These are phyloP conservation scores for Dendropsophus ebraccatus DNA, from an alignment of 2,113 vertebrate genomes.

Conservation along the genomic window DNA sequence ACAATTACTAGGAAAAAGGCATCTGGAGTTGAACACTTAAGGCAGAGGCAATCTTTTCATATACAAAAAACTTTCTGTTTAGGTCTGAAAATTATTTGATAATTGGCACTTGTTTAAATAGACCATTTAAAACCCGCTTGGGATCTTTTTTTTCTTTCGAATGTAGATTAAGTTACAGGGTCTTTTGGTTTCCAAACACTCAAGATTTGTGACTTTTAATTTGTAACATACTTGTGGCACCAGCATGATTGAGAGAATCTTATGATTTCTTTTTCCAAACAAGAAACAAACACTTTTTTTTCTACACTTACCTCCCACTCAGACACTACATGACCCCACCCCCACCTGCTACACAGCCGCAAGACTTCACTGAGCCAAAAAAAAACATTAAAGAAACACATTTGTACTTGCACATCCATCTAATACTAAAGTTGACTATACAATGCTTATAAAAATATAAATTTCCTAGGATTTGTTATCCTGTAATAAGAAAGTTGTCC, in stretches of 20 bases:
- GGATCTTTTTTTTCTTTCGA: constrained; percentile 62
- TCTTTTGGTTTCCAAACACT: constrained; percentile 65
- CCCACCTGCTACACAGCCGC: constrained; percentile 4
- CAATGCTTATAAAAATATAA: too few species aligned
- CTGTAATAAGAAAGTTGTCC: too few species aligned
- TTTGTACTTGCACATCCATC: too few species aligned
- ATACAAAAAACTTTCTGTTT: constrained; percentile 84
- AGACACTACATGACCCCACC: neutral
- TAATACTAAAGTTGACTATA: too few species aligned
- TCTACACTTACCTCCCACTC: constrained; percentile 58
- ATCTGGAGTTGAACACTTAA: constrained; percentile 86
- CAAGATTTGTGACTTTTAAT: constrained; percentile 73
- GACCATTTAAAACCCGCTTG: constrained; percentile 75
- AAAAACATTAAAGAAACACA: neutral
- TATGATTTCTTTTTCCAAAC: constrained; percentile 70
- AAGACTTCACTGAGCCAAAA: neutral
- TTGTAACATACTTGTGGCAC: constrained; percentile 74
- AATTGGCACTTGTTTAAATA: constrained; percentile 90
- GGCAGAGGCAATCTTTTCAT: constrained; percentile 70
- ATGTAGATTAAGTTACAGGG: constrained; percentile 76
- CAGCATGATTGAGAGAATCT: constrained; percentile 76
- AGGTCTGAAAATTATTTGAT: constrained; percentile 86
- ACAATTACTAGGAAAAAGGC: constrained; percentile 83
- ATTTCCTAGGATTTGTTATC: too few species aligned
- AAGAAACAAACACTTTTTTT: constrained; percentile 78